Conservation (phyloP, 2,113 vertebrate genomes). For the Gambusia holbrooki region DNA sequence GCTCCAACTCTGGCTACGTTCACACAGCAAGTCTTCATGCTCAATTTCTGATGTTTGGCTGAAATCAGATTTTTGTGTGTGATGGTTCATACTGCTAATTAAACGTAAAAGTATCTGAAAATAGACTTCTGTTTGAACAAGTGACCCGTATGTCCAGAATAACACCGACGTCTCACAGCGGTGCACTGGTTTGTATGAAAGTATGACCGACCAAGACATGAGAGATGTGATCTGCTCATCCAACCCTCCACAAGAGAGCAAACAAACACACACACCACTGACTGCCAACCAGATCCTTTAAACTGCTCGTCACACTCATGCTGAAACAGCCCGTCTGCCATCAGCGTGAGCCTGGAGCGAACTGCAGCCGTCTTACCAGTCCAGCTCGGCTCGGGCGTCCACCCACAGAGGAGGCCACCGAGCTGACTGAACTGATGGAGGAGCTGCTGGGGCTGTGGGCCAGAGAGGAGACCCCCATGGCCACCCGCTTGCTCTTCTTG, state of each 20-base stretch:
- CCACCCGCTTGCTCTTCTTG: slow-evolving; percentile 97
- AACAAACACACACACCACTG: neutral
- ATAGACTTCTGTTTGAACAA: too few relatives aligned
- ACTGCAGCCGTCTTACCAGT: slow-evolving; percentile 82
- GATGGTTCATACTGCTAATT: too few relatives aligned
- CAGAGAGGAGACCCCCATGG: slow-evolving; percentile 96
- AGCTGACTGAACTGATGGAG: slow-evolving; percentile 99
- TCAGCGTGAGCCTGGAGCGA: neutral
- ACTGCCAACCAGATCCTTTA: neutral
- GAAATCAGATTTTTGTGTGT: too few relatives aligned
- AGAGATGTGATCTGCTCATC: neutral
- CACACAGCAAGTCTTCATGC: too few relatives aligned
- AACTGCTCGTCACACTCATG: neutral
- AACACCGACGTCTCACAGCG: too few relatives aligned
- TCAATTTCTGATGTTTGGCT: too few relatives aligned
- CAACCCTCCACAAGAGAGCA: neutral
- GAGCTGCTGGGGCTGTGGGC: slow-evolving; percentile 99
- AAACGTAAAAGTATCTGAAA: too few relatives aligned
- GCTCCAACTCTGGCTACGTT: too few relatives aligned
- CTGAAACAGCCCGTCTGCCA: neutral
- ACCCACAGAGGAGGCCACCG: slow-evolving; percentile 95
- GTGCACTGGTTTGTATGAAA: neutral
- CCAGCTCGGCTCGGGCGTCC: slow-evolving; percentile 95
- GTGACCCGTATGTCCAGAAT: too few relatives aligned
- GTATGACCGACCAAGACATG: slow-evolving; percentile 3